Evolutionary conservation across 2,888 invertebrate species (phyloP).

Genomic region (Lasioglossum leucozonium): DNA sequence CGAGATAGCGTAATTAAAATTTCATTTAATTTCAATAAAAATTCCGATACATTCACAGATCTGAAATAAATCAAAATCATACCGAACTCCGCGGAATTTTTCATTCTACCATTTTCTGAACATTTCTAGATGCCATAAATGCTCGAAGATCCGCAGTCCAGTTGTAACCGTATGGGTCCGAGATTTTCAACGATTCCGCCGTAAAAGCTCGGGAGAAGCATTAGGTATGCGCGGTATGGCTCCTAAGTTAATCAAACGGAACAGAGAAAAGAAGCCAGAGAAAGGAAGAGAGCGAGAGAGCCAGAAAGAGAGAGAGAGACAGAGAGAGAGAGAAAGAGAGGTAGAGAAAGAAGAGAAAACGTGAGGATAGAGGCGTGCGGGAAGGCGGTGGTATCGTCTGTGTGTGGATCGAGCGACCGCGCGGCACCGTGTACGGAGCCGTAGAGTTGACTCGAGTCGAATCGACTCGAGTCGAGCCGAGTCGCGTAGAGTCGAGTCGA

Average conservation of each 20-base stretch:
- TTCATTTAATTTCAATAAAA: no score
- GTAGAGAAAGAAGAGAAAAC: constrained; percentile 39
- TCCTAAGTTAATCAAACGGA: constrained; percentile 41
- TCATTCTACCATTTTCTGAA: no score
- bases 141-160: no score
- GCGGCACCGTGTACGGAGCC: constrained; percentile 65
- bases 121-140: no score
- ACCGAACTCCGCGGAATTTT: no score
- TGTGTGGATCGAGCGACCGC: constrained; percentile 53
- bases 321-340: constrained; percentile 7
- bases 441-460: constrained; percentile 36
- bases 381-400: constrained; percentile 17
- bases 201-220: constrained; percentile 39
- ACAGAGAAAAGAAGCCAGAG: constrained; percentile 37
- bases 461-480: constrained; percentile 33
- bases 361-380: constrained; percentile 27
- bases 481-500: constrained; percentile 49
- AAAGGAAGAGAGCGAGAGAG: constrained; percentile 48
- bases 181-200: background rate
- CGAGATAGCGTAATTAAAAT: no score
- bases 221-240: constrained; percentile 1
- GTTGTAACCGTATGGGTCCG: background rate
- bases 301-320: constrained; percentile 46
- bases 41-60: no score
- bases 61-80: no score